Percentiles rank a stretch among this genome's conserved stretches.
These are phyloP conservation scores for Typhlichthys eigenmanni DNA, from an alignment of 2,797 vertebrate genomes.

Conservation along the genomic window DNA sequence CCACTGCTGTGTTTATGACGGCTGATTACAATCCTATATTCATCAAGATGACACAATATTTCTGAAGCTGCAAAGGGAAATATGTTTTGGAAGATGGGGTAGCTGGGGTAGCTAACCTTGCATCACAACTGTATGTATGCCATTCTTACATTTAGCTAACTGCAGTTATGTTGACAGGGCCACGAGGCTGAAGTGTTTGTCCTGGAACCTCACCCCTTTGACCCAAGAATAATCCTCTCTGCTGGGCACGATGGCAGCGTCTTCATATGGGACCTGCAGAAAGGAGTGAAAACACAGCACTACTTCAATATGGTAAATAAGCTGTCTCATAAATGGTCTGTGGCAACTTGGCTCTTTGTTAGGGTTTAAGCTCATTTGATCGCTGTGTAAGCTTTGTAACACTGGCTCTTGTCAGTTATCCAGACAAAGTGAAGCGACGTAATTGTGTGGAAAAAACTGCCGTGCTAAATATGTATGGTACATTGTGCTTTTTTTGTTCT, in stretches of 20 bases:
- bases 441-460: too few relatives aligned
- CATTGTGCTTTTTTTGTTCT: too few relatives aligned
- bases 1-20: background rate
- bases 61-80: too few relatives aligned
- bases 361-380: too few relatives aligned
- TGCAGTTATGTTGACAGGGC: slow-evolving; percentile 75
- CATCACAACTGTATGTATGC: background rate
- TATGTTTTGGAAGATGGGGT: too few relatives aligned
- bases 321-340: background rate
- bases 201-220: slow-evolving; percentile 94
- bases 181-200: slow-evolving; percentile 96
- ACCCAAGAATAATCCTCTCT: slow-evolving; percentile 93
- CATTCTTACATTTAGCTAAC: background rate
- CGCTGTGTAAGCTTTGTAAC: too few relatives aligned
- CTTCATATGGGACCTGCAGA: slow-evolving; percentile 93
- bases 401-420: too few relatives aligned
- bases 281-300: slow-evolving; percentile 88
- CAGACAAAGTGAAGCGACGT: too few relatives aligned
- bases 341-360: too few relatives aligned
- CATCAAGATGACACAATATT: background rate
- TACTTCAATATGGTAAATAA: slow-evolving; percentile 92
- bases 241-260: slow-evolving; percentile 95
- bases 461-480: too few relatives aligned
- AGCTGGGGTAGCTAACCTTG: background rate
- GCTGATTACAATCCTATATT: background rate